Percentiles rank a stretch among this genome's conserved stretches.
These are phyloP conservation scores for Standfussiana lucernea DNA, from an alignment of 2,888 invertebrate genomes.

Conservation along the genomic window DNA sequence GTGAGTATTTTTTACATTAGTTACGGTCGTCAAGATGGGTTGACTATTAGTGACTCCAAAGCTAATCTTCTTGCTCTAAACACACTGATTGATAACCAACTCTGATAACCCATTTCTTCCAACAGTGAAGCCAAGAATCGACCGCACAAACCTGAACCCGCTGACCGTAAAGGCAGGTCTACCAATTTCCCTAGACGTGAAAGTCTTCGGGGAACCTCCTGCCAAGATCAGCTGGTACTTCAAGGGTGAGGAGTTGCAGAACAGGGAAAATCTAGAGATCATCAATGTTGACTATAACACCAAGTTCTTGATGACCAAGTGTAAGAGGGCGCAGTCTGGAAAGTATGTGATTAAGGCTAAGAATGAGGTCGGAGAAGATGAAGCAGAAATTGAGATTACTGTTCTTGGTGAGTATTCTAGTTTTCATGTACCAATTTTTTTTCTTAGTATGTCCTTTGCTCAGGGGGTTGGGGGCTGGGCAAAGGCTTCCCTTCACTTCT, in stretches of 20 bases:
- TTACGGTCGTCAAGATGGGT: too few relatives aligned
- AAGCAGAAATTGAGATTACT: slow-evolving; percentile 97
- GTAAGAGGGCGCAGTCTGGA: slow-evolving; percentile 95
- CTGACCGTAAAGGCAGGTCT: slow-evolving; percentile 96
- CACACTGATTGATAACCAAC: too few relatives aligned
- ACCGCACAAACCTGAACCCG: slow-evolving; percentile 96
- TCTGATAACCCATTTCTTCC: background rate
- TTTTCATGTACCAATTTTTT: background rate
- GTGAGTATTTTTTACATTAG: slow-evolving; percentile 90
- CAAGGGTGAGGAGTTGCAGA: slow-evolving; percentile 92
- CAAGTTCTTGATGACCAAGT: slow-evolving; percentile 96
- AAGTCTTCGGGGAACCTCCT: slow-evolving; percentile 97
- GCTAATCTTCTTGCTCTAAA: too few relatives aligned
- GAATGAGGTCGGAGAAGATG: slow-evolving; percentile 98
- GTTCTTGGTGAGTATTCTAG: slow-evolving; percentile 91
- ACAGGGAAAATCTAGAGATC: slow-evolving; percentile 92
- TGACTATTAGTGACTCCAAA: too few relatives aligned
- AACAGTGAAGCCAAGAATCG: slow-evolving; percentile 98
- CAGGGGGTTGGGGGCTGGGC: too few relatives aligned
- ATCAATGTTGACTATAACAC: slow-evolving; percentile 97
- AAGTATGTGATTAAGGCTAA: slow-evolving; percentile 97
- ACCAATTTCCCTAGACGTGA: slow-evolving; percentile 96
- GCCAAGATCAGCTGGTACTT: slow-evolving; percentile 97
- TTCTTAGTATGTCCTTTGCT: too few relatives aligned
- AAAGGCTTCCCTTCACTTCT: background rate